A percentile compares a stretch with the other conserved stretches of the same genome.
Evolutionary conservation across 2,888 invertebrate species (phyloP).

Genomic region (Agrotis ipsilon): DNA sequence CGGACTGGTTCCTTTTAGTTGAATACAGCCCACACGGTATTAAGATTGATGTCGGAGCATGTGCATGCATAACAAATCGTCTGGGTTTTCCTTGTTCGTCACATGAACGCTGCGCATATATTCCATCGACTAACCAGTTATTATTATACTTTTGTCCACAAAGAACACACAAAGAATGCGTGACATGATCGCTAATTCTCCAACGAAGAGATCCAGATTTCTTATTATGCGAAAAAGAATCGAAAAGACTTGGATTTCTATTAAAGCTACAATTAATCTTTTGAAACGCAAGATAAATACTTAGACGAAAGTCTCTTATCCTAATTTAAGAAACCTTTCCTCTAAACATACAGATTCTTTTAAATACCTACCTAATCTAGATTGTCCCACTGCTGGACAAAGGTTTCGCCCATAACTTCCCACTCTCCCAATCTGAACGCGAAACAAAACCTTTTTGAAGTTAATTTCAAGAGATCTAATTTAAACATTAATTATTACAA

Average conservation of each 20-base stretch:
- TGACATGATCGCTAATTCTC: slow-evolving; percentile 30
- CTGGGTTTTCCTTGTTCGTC: slow-evolving; percentile 66
- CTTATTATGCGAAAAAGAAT: not conserved
- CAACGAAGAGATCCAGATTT: slow-evolving; percentile 8
- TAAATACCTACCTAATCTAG: no score
- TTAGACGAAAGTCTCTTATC: not conserved
- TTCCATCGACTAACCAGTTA: slow-evolving; percentile 41
- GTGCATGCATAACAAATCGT: slow-evolving; percentile 51
- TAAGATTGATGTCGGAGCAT: slow-evolving; percentile 36
- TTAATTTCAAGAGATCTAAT: no score
- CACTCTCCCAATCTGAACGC: no score
- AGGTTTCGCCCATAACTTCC: no score
- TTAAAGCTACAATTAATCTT: not conserved
- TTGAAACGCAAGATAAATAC: no score
- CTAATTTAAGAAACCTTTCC: not conserved
- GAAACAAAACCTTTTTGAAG: no score
- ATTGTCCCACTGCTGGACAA: no score
- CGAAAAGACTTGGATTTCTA: not conserved
- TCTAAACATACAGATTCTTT: not conserved
- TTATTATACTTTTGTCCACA: slow-evolving; percentile 35
- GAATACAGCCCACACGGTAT: slow-evolving; percentile 34
- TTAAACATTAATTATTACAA: no score
- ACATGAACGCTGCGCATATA: slow-evolving; percentile 52
- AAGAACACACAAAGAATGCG: slow-evolving; percentile 13
- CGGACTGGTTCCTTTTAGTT: slow-evolving; percentile 38